Evolutionary conservation across 1,140 invertebrate species (phyloP).

Genomic region (Cydia fagiglandana): DNA sequence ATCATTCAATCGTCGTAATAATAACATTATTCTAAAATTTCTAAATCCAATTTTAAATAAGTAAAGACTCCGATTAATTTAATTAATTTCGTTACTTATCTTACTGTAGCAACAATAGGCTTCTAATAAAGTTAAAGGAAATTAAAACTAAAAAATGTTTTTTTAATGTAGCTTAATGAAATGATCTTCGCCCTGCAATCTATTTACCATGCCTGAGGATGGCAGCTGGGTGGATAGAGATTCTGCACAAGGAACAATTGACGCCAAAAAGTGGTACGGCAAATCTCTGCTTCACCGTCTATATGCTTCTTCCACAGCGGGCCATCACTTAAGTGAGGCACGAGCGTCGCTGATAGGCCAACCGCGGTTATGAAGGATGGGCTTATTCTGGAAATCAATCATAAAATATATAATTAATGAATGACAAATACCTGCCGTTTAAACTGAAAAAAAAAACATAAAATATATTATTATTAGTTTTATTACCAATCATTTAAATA

Average conservation of each 20-base stretch:
- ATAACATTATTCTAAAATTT: too few relatives aligned
- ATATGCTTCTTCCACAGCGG: slow-evolving; percentile 21
- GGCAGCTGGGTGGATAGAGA: slow-evolving; percentile 28
- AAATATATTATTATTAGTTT: too few relatives aligned
- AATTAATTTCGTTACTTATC: too few relatives aligned
- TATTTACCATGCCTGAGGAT: slow-evolving; percentile 23
- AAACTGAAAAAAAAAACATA: too few relatives aligned
- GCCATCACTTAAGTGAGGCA: slow-evolving; percentile 4
- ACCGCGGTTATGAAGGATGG: background rate
- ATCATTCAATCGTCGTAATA: too few relatives aligned
- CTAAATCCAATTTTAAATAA: too few relatives aligned
- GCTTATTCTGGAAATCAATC: slow-evolving; percentile 19
- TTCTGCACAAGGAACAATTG: slow-evolving; percentile 25
- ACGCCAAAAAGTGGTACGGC: slow-evolving; percentile 15
- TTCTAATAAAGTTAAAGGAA: too few relatives aligned
- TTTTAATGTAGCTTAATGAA: background rate
- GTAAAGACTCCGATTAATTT: too few relatives aligned
- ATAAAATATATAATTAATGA: slow-evolving; percentile 2
- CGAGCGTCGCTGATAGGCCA: slow-evolving; percentile 14
- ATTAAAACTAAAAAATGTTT: too few relatives aligned
- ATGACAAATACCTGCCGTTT: too few relatives aligned
- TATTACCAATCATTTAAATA: background rate
- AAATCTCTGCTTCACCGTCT: slow-evolving; percentile 12
- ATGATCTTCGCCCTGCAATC: background rate
- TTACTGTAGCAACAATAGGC: too few relatives aligned